Evolutionary conservation across 2,888 invertebrate genomes (phyloP).

Genomic region (Ectemnius lituratus): DNA sequence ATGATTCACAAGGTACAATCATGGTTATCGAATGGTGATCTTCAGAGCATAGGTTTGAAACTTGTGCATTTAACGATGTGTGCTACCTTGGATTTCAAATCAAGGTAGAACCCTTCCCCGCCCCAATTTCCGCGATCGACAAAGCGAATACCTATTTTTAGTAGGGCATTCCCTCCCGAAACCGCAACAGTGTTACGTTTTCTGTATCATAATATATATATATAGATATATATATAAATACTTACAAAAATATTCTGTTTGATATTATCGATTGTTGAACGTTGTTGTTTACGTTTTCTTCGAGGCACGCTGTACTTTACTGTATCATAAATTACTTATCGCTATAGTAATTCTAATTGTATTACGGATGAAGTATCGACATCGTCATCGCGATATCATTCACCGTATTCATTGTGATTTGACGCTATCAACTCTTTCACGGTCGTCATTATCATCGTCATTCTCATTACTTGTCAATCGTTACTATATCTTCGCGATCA

Average conservation of each 20-base stretch:
- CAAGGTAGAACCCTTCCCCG: slow-evolving; percentile 1
- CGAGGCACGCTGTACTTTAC: slow-evolving; percentile 76
- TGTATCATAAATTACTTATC: slow-evolving; percentile 72
- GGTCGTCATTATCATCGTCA: slow-evolving; percentile 33
- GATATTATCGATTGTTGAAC: slow-evolving; percentile 77
- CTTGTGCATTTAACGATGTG: slow-evolving; percentile 54
- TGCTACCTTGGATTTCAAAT: slow-evolving; percentile 18
- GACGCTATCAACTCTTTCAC: slow-evolving; percentile 12
- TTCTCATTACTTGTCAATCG: slow-evolving; percentile 31
- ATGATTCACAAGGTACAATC: slow-evolving; percentile 48
- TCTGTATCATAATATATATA: slow-evolving; percentile 75
- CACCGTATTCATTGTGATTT: slow-evolving; percentile 30
- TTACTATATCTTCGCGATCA: slow-evolving; percentile 9
- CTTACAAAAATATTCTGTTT: slow-evolving; percentile 74
- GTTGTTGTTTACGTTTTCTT: slow-evolving; percentile 76
- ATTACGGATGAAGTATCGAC: slow-evolving; percentile 52
- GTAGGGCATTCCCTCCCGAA: slow-evolving; percentile 62
- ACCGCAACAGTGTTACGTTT: slow-evolving; percentile 71
- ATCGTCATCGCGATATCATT: slow-evolving; percentile 34
- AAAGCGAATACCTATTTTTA: slow-evolving; percentile 61
- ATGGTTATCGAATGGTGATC: slow-evolving; percentile 33
- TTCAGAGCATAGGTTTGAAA: slow-evolving; percentile 40
- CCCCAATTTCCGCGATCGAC: slow-evolving; percentile 27
- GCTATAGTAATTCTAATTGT: slow-evolving; percentile 61
- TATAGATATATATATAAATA: slow-evolving; percentile 64